These are phyloP conservation scores for Hoplostethus mediterraneus DNA, from an alignment of 2,797 vertebrate species.

Conservation along the genomic window DNA sequence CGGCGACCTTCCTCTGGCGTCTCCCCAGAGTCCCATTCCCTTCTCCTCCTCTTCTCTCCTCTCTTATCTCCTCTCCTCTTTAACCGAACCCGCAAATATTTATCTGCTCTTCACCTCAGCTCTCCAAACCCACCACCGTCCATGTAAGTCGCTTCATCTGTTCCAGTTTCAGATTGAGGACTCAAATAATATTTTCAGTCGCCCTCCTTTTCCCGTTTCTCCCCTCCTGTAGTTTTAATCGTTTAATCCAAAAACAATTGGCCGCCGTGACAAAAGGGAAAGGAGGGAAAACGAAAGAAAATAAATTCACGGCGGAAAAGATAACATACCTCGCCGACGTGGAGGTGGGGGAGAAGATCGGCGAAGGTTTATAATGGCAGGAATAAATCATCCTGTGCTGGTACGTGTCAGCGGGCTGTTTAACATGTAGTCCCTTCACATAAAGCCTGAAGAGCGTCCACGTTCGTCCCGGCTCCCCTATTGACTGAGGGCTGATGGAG, in stretches of 20 bases:
- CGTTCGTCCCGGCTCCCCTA: slow-evolving; percentile 49
- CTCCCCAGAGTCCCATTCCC: slow-evolving; percentile 53
- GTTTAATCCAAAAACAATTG: slow-evolving; percentile 77
- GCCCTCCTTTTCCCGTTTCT: slow-evolving; percentile 9
- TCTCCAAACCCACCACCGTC: slow-evolving; percentile 7
- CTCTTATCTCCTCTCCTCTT: slow-evolving; percentile 11
- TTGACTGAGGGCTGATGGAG: slow-evolving; percentile 52
- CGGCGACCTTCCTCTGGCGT: slow-evolving; percentile 50
- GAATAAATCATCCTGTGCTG: slow-evolving; percentile 75
- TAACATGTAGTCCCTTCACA: slow-evolving; percentile 71
- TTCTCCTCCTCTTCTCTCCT: slow-evolving; percentile 21
- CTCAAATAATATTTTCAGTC: slow-evolving; percentile 56
- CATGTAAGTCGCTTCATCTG: slow-evolving; percentile 7
- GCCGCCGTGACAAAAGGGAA: slow-evolving; percentile 58
- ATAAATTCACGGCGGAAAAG: slow-evolving; percentile 69
- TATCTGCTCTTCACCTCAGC: slow-evolving; percentile 4
- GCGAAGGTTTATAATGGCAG: slow-evolving; percentile 62
- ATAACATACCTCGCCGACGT: slow-evolving; percentile 62
- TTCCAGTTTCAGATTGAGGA: slow-evolving; percentile 25
- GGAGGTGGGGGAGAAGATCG: slow-evolving; percentile 59
- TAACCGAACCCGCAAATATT: slow-evolving; percentile 8
- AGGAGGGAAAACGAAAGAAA: slow-evolving; percentile 67
- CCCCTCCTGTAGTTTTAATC: slow-evolving; percentile 35
- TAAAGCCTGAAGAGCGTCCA: slow-evolving; percentile 58
- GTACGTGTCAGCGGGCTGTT: slow-evolving; percentile 74